Base-by-base conservation (phyloP, 2,888 invertebrate species). In the Harmothoe impar region DNA sequence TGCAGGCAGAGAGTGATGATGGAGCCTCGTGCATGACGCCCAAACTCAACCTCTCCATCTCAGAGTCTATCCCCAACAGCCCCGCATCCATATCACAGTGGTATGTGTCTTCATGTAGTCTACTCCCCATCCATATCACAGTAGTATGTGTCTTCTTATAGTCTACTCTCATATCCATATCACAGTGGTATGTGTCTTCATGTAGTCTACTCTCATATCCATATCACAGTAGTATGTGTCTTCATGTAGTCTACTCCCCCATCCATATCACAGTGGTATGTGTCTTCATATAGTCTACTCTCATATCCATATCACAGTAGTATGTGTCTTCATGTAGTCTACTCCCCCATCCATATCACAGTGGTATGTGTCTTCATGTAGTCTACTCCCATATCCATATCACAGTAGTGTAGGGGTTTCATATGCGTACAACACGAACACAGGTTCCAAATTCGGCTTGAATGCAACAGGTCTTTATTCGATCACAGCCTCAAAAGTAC, bases 41-140 rank as follows among this genome's bases (percentile, higher is more conserved):
- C 23, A 89, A 88, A n/a, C 89, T 68, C 25, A 25, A 78, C 29
- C 78, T 31, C 5, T 35, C 92, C 43, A 92, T 94, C 43, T 93
- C 94, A 0, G 97, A 97, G 94, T 97, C 97, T 23, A 96, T 97
- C 91, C 97, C 97, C 1, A 97, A 97, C 94, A 97, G 97, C 91
- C 96, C 96, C 51, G 95, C 95, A 23, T 95, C 95, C 15, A 91
- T 94, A 35, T 89, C 89, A n/a, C 90, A 90, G 43, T 77, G 90
- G 90, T 90, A 43, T n/a, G 86, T 90, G 5, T 68, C 25, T 20
- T 62, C 35, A 62, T 31, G 17, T 35, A 97, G 94, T 97, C 97
- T 23, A 96, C 97, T 91, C 97, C 97, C 1, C 95, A 23, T 95
- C 95, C 15, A 91, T 94, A 35, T 89, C 89, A n/a, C 90, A 90